These are phyloP conservation scores for Xyrichtys novacula DNA, from an alignment of 2,797 vertebrate genomes.

Conservation along the genomic window DNA sequence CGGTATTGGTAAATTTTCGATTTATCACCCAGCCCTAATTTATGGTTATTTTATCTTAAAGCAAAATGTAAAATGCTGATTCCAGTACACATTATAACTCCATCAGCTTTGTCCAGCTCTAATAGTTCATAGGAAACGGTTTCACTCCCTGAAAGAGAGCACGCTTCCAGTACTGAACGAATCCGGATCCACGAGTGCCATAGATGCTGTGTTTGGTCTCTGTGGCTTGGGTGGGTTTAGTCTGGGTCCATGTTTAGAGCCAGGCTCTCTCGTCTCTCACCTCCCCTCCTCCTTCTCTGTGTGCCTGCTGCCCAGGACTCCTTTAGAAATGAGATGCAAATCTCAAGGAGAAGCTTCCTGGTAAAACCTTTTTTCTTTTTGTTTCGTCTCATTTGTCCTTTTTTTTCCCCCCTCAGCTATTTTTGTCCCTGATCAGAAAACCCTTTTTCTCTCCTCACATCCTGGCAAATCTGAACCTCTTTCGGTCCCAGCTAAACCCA, in stretches of 20 bases:
- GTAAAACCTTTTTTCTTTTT: conserved; percentile 58
- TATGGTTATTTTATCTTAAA: too few species aligned
- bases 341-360: conserved; percentile 75
- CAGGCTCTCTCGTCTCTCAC: conserved; percentile 50
- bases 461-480: not conserved
- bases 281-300: conserved; percentile 57
- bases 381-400: conserved; percentile 19
- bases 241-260: conserved; percentile 18
- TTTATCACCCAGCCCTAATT: too few species aligned
- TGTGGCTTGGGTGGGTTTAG: not conserved
- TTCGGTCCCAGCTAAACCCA: not conserved
- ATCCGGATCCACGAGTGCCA: not conserved
- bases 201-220: not conserved
- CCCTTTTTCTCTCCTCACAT: not conserved
- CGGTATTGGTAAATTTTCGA: too few species aligned
- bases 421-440: not conserved
- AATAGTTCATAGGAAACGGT: too few species aligned
- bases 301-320: conserved; percentile 70
- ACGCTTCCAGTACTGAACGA: not conserved
- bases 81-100: too few species aligned
- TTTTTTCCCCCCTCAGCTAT: conserved; percentile 6
- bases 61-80: too few species aligned
- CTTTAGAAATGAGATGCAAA: conserved; percentile 79
- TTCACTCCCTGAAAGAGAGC: not conserved
- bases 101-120: too few species aligned